Base-by-base conservation (phyloP, 2,797 vertebrate species). In the Pyrocephalus nanus region DNA sequence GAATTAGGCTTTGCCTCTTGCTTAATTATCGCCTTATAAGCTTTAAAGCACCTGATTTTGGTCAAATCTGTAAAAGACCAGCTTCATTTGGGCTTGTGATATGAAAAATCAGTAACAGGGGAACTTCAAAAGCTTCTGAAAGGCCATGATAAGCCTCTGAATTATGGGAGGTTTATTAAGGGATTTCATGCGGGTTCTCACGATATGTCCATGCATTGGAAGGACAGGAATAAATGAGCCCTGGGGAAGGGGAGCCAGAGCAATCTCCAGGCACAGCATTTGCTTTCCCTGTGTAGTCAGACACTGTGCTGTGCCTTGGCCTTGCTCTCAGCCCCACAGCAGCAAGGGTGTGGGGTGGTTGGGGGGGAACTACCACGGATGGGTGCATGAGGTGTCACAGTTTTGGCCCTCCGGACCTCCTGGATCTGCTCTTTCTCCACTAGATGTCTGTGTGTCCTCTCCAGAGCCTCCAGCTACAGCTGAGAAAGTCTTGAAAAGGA, bases 361-460 rank as follows among this genome's bases (percentile, higher is more conserved):
- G 38, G 5, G 8, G 12, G 16, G 6, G 8, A 43, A 3, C 3
- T 8, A 12, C 30, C 6, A 4, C 0, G 1, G 25, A 8, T 23
- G n/a, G 0, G 0, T 25, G 17, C 6, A 50, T 0, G 5, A 36
- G 0, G 0, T 22, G 16, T 48, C 22, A 6, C 1, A 1, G 12
- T 25, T 88, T 43, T 50, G 72, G 25, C 30, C 15, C 48, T n/a
- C 25, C 0, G 2, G 9, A 86, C 8, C 47, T 90, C 42, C 57
- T 45, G 53, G 14, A 19, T 75, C 47, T 89, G 30, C 32, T 73
- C 13, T 82, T 89, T 82, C 54, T 45, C 57, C 48, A 19, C 53
- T 38, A 53, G 13, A 71, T 36, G 15, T 55, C 57, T 86, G 29
- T 38, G 34, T 64, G 34, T 47, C 26, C 34, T 29, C 57, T 62